These are phyloP conservation scores for Amyelois transitella DNA, from an alignment of 1,140 invertebrate genomes.

Conservation along the genomic window DNA sequence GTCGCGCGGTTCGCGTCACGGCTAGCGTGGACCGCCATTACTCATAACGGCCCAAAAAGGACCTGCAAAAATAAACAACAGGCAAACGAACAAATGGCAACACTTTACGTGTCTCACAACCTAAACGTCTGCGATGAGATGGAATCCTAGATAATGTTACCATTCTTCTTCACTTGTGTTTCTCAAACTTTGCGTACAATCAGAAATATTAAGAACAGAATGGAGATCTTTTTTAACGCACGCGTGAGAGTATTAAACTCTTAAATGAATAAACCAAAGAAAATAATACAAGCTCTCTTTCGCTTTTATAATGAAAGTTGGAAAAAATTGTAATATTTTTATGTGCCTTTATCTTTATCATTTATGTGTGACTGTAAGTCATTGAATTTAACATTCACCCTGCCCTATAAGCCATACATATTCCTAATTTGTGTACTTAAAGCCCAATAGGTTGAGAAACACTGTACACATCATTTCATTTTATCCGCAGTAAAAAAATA, in stretches of 20 bases:
- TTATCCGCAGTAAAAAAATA: neutral
- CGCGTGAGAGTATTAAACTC: no score
- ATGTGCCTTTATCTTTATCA: no score
- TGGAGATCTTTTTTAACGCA: no score
- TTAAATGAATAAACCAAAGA: no score
- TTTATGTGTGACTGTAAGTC: no score
- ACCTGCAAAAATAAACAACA: slow-evolving; percentile 61
- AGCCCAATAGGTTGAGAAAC: neutral
- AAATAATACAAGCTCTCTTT: no score
- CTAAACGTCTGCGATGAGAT: slow-evolving; percentile 59
- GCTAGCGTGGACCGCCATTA: slow-evolving; percentile 42
- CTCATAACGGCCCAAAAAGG: slow-evolving; percentile 55
- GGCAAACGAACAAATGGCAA: slow-evolving; percentile 63
- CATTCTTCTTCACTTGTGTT: slow-evolving; percentile 40
- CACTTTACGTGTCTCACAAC: slow-evolving; percentile 67
- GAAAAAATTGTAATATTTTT: no score
- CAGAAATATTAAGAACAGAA: neutral
- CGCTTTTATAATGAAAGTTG: no score
- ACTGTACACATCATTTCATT: no score
- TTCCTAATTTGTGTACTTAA: neutral
- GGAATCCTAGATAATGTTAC: slow-evolving; percentile 59
- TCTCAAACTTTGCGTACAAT: slow-evolving; percentile 7
- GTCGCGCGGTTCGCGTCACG: slow-evolving; percentile 33
- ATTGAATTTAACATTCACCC: no score
- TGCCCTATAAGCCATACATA: no score